Conservation (phyloP, 1,140 invertebrate genomes). For the Geopemphigus sp. region DNA sequence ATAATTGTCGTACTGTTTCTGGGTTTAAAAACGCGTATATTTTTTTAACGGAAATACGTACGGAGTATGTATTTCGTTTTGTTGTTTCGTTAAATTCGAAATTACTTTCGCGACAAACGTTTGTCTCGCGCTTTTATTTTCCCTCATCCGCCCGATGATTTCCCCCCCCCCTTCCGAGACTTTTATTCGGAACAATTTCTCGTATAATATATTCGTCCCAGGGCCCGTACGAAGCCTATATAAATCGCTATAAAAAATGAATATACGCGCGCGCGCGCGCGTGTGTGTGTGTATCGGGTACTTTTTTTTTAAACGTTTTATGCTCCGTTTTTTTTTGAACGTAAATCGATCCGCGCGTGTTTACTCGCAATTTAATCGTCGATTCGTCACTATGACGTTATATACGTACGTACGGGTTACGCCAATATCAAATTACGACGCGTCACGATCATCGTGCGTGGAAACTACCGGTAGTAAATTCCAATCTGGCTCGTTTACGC, state of each 20-base stretch:
- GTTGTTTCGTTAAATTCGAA: background rate
- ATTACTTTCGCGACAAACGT: conserved; percentile 14
- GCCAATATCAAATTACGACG: too few species aligned
- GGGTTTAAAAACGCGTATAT: conserved; percentile 1
- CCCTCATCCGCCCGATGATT: too few species aligned
- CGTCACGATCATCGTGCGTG: too few species aligned
- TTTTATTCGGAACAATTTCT: background rate
- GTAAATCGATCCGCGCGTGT: background rate
- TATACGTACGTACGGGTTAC: too few species aligned
- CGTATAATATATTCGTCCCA: background rate
- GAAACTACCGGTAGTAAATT: too few species aligned
- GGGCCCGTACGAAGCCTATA: background rate
- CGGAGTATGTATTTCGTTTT: too few species aligned
- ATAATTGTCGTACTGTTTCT: conserved; percentile 3
- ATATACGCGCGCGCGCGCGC: too few species aligned
- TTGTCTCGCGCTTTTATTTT: background rate
- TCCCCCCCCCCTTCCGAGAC: background rate
- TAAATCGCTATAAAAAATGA: conserved; percentile 5
- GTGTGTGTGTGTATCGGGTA: too few species aligned
- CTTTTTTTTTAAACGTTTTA: background rate
- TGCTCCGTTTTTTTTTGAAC: background rate
- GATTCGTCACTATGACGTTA: too few species aligned
- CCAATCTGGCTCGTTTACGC: too few species aligned
- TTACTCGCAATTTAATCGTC: background rate
- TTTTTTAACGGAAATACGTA: background rate